Evolutionary conservation across 23 tunicate genomes (phyloP), one percentile per base, ranked within the genome.

Genomic region (Clavelina lepadiformis): DNA sequence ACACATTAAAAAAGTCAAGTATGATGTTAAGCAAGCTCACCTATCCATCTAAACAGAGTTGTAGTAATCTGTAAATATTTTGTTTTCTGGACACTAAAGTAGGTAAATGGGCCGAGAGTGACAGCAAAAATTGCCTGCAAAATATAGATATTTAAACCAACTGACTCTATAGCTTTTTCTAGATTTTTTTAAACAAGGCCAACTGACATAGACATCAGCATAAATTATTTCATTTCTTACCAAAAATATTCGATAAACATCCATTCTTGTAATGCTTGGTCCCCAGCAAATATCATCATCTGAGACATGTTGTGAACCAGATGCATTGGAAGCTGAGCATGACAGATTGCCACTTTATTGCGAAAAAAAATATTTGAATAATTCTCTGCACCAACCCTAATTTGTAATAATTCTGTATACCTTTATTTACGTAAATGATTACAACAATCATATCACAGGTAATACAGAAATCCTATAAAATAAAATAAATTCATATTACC

Each of bases 31-130:
- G n/a, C n/a, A n/a, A 34, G 49, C 86, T 65, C 53, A 82, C 91
- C 91, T 19, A 85, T 46, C 98, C 98, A 93, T 20, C 98, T 68
- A 22, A 86, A 45, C 5, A 93, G 33, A 3, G 98, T 78, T 15
- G 98, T 93, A 26, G 54, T 15, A 21, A 80, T 55, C 71, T 93
- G 98, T 11, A 93, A 70, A 52, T 83, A 83, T 35, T 93, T 93
- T 31, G 98, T 93, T 67, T 93, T 93, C 41, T 85, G 92, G 31
- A 93, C 93, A 56, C 73, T 69, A 80, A 93, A 93, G 59, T 78
- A 93, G 2, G 98, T 72, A 38, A 93, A 93, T 1, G 98, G 98
- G n/a, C 91, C 98, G 34, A 93, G 66, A 19, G 69, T 29, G 20
- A 79, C 69, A 51, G 89, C 65, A 30, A 93, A 93, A 44, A 63